These are phyloP conservation scores for Torymus texanus DNA, from an alignment of 2,888 invertebrate species.

Conservation along the genomic window DNA sequence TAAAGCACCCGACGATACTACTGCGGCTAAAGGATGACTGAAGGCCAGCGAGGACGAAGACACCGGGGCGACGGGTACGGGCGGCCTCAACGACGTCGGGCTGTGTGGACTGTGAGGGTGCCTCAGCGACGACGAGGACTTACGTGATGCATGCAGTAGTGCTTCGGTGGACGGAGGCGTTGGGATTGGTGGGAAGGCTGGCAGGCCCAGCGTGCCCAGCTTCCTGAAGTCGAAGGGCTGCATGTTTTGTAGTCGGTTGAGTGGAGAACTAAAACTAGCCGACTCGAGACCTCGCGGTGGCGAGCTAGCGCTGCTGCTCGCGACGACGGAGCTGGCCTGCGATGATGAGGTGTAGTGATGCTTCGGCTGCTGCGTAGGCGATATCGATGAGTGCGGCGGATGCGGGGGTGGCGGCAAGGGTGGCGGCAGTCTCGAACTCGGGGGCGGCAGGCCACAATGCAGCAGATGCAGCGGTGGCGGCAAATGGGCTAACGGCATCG, in stretches of 20 bases:
- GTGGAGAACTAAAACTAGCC: conserved; percentile 79
- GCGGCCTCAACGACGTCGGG: conserved; percentile 63
- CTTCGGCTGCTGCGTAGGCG: conserved; percentile 67
- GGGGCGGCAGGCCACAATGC: conserved; percentile 75
- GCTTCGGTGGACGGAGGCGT: conserved; percentile 65
- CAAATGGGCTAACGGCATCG: conserved; percentile 74
- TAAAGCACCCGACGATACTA: conserved; percentile 70
- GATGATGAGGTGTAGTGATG: conserved; percentile 74
- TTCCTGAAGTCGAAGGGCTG: conserved; percentile 96
- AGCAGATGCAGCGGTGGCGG: conserved; percentile 73
- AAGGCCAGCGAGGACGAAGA: conserved; percentile 62
- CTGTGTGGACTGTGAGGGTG: conserved; percentile 70
- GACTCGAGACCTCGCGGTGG: conserved; percentile 87
- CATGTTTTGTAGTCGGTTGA: conserved; percentile 94
- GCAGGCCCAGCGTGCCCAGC: conserved; percentile 79
- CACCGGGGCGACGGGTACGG: conserved; percentile 48
- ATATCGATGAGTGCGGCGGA: conserved; percentile 75
- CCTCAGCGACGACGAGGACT: conserved; percentile 49
- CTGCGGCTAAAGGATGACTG: conserved; percentile 70
- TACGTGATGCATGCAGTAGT: conserved; percentile 61
- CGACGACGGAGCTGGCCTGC: background rate
- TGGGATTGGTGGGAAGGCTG: conserved; percentile 77
- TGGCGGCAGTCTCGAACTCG: conserved; percentile 74
- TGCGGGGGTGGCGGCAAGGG: conserved; percentile 71
- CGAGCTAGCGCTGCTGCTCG: conserved; percentile 78